Evolutionary conservation across 2,888 invertebrate genomes (phyloP), one percentile per base, ranked within the genome.

Genomic region (Scaptomyza cyrtandrae): DNA sequence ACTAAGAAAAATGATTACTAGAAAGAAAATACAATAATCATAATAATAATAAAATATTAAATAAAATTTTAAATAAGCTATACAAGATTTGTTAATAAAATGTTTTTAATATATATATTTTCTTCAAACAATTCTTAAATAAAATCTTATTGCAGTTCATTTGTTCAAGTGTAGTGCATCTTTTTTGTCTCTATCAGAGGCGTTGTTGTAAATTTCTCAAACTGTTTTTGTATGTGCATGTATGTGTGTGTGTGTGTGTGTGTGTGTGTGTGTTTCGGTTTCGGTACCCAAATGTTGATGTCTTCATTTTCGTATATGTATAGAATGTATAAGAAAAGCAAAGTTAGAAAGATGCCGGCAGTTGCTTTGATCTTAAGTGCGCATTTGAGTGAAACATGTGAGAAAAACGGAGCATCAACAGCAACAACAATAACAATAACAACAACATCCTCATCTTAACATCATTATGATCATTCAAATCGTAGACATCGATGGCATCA

Each of bases 291-390:
- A 53, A 65, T 71, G 64, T 53, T 81, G 86, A 85, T 75, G 75
- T 79, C 81, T 84, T 69, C 70, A 84, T 86, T 84, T 83, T 64
- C 54, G 49, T 75, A 77, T 77, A 66, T 57, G 16, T 4, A 16
- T 16, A 16, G 39, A 16, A 39, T 56, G 39, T 41, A 39, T 56
- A 56, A 43, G 45, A 24, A 39, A 16, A 43, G 29, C 9, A 39
- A 14, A 16, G 41, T 41, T 57, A 13, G 27, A 48, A 37, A 37
- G 43, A n/a, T 48, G 86, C 86, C 85, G 84, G 86, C 79, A 55
- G 46, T 50, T 31, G 41, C 82, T 86, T 86, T 86, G 85, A 86
- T 86, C 85, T 79, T 83, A 78, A 84, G 84, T 84, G 79, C 72
- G 72, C 76, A 63, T 80, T 63, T 78, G 82, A 79, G 80, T 74